phyloP scores from a whole-genome alignment of 2,113 vertebrate species.

The Murina feae region DNA sequence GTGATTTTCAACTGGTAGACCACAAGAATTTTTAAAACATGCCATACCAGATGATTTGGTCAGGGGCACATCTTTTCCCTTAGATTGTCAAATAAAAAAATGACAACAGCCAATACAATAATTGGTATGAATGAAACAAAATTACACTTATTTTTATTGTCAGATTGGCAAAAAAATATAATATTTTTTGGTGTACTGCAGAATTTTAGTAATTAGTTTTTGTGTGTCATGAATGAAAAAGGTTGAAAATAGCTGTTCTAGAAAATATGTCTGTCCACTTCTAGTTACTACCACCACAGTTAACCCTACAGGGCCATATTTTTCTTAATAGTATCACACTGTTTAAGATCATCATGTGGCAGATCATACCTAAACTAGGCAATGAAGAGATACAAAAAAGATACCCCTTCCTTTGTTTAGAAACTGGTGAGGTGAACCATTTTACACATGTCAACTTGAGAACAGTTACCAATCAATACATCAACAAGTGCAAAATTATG shows the following conservation, averaged over 20 bases:
- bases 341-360: background rate
- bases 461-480: background rate
- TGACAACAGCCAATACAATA: background rate
- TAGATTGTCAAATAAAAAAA: background rate
- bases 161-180: background rate
- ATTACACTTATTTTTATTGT: background rate
- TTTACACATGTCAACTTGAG: background rate
- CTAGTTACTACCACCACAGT: background rate
- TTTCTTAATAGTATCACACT: background rate
- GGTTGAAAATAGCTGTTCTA: background rate
- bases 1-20: background rate
- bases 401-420: background rate
- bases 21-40: background rate
- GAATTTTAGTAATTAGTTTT: background rate
- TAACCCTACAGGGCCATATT: background rate
- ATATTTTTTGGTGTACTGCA: background rate
- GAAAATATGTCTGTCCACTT: background rate
- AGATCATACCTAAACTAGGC: conserved; percentile 10
- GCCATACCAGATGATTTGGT: background rate
- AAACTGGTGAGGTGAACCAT: background rate
- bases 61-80: background rate
- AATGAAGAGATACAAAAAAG: background rate
- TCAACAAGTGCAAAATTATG: background rate
- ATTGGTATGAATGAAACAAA: background rate
- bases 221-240: background rate